These are phyloP conservation scores for Trachemys scripta DNA, from an alignment of 2,113 vertebrate species.

Conservation along the genomic window DNA sequence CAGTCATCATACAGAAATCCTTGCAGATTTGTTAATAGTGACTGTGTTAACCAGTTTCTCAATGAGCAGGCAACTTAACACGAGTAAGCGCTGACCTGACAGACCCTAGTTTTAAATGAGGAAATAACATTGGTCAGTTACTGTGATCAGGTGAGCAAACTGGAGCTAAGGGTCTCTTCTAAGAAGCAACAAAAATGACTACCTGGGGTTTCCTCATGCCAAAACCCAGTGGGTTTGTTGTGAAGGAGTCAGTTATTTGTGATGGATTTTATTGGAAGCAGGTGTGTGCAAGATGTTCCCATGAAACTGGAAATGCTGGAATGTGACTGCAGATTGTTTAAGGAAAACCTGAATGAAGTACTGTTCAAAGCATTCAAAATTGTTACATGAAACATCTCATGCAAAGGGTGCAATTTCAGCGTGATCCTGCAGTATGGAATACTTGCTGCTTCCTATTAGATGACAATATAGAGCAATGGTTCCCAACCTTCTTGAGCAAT, in stretches of 20 bases:
- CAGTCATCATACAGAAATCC: background rate
- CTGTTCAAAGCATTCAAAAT: background rate
- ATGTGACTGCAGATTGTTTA: background rate
- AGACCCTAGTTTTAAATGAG: background rate
- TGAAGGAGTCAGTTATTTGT: background rate
- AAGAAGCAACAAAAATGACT: background rate
- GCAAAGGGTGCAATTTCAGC: background rate
- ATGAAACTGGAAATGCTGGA: background rate
- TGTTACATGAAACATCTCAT: background rate
- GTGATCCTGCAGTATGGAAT: background rate
- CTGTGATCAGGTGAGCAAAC: background rate
- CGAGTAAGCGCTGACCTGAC: background rate
- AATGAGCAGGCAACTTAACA: background rate
- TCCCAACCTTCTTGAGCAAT: background rate
- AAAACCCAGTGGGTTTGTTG: background rate
- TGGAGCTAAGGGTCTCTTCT: background rate
- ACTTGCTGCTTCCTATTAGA: background rate
- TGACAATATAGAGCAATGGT: background rate
- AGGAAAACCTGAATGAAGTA: conserved; percentile 22
- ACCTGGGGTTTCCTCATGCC: background rate
- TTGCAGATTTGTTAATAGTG: background rate
- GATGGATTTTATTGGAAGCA: background rate
- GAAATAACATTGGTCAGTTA: background rate
- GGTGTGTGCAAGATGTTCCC: conserved; percentile 9
- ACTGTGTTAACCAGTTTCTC: background rate